Base-by-base conservation (phyloP, 2,113 vertebrate genomes). In the Dermatemys mawii region DNA sequence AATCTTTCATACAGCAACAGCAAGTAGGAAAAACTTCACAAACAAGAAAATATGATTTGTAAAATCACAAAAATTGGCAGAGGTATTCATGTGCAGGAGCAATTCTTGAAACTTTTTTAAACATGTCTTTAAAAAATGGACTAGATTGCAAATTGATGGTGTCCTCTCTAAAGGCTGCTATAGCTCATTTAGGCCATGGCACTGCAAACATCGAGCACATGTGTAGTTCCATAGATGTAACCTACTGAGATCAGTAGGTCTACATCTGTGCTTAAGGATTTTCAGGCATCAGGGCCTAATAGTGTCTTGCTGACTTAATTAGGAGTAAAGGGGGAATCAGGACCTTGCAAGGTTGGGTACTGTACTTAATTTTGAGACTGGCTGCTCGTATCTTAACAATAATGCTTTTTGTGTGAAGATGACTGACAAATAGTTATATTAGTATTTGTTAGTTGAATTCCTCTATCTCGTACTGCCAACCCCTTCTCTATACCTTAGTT, bases 381-480 rank as follows among this genome's bases (percentile, higher is more conserved):
- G 1, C 0, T 11, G 0, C 48, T 92, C 16, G 21, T 78, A 89
- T 92, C 27, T 92, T 86, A 55, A 57, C 90, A 92, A 41, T 26
- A 48, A 87, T 75, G 19, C 78, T 92, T 41, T 49, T 91, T 49
- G 32, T 35, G 1, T 86, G 32, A 93, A 91, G 94, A 95, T 91
- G 93, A 85, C 91, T 78, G 95, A 96, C 93, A 93, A 93, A 93
- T 96, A 95, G 94, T 93, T 92, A 91, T 90, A 83, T 78, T 55
- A 86, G 4, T 97, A 93, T 95, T 97, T 97, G 96, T 97, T 97
- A 92, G 92, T 24, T 88, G 94, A 97, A 96, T 97, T 97, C 93
- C 95, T 97, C 95, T 96, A 88, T 76, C 27, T 96, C 87, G 55
- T 92, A 92, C 94, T 96, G 92, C 94, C 93, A 89, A 86, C 86